Evolutionary conservation across 2,797 vertebrate genomes (phyloP), one percentile per base, ranked within the genome.

Genomic region (Mus spretus): DNA sequence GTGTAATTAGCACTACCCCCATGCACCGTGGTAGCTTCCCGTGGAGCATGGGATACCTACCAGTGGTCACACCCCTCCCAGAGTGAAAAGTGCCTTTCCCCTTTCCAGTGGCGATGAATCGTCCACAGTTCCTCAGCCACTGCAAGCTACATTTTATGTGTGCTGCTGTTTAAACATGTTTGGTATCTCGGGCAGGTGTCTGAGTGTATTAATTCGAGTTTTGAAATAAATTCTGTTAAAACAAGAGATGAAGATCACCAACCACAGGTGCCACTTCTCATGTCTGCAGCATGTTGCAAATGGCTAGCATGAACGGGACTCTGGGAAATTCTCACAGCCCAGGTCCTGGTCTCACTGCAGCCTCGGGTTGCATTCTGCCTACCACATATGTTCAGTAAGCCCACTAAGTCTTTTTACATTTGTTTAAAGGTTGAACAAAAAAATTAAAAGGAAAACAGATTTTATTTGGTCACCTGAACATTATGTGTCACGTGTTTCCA

Each of bases 181-280:
- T 7, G 28, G 10, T n/a, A n/a, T n/a, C 44, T 70, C 1, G 0
- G 28, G 34, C 8, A 70, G 34, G 53, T 40, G 28, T 55, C 53
- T 72, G 47, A 15, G 6, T 65, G 17, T 4, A 37, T 59, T 50
- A 4, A 4, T 19, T 17, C 0, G 2, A 55, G 50, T 59, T 79
- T 91, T 3, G 40, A 34, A 19, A 40, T 47, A 19, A 47, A 31
- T 57, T 70, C 22, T 9, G 1, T 55, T n/a, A 15, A 0, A 37
- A 34, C 31, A 17, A 24, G 20, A 6, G 28, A 8, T 14, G 0
- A n/a, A 24, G n/a, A 13, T 2, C 31, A 2, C 1, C 6, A 77
- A 80, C 34, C 74, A 34, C 40, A 0, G 47, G 37, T 28, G 1
- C 6, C 0, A 0, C 9, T 0, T 3, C 6, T 44, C 3, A 0